Conservation (phyloP, 2,113 vertebrate species). For the Gymnogyps californianus region DNA sequence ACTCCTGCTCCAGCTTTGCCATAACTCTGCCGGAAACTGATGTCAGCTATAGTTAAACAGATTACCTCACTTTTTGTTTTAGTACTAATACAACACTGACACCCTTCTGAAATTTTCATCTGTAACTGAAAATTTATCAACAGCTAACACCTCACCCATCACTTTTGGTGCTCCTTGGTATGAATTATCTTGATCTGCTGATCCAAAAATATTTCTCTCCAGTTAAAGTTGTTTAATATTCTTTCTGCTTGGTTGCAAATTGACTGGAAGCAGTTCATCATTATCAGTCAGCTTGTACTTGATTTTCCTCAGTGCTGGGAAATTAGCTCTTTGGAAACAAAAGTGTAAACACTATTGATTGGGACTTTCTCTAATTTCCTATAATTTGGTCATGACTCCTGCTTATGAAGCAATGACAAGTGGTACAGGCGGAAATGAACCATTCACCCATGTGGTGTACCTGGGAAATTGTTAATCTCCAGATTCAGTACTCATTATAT, state of each 20-base stretch:
- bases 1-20: background rate
- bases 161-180: background rate
- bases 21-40: background rate
- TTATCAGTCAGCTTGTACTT: background rate
- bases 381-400: background rate
- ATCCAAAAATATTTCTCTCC: background rate
- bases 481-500: background rate
- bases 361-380: background rate
- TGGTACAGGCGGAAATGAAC: background rate
- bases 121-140: background rate
- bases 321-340: background rate
- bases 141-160: background rate
- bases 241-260: background rate
- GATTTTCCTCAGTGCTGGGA: background rate
- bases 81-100: background rate
- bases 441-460: background rate
- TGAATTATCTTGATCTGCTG: background rate
- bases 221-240: background rate
- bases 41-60: background rate
- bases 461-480: background rate
- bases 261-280: background rate
- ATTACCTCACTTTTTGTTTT: background rate
- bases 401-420: background rate
- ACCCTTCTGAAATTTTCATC: background rate
- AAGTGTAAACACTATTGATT: background rate